phyloP scores from a whole-genome alignment of 64 coral and sea anemone species.

The Stichodactyla mertensii region DNA sequence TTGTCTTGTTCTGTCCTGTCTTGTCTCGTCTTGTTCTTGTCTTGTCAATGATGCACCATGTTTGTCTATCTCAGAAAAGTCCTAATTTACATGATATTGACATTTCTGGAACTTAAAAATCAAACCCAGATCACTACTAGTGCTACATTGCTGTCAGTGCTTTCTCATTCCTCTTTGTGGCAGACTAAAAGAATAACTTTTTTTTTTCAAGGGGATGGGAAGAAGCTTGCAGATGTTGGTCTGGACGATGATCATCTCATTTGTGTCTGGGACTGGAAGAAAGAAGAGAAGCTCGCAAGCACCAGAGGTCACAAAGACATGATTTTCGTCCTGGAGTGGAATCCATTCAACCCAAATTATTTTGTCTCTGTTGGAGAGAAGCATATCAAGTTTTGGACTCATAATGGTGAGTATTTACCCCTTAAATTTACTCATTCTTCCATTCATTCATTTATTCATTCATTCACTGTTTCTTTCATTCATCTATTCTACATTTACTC shows the following conservation, averaged over 20 bases:
- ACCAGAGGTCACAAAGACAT: conserved; percentile 90
- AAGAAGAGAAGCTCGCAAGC: conserved; percentile 81
- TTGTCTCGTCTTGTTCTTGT: too few relatives aligned
- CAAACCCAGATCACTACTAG: too few relatives aligned
- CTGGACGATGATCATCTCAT: conserved; percentile 91
- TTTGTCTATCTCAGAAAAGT: background rate
- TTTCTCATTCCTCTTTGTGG: too few relatives aligned
- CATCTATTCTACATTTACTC: too few relatives aligned
- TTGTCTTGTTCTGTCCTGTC: too few relatives aligned
- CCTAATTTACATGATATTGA: too few relatives aligned
- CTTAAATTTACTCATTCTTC: background rate
- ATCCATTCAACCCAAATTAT: conserved; percentile 78
- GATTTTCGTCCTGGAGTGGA: conserved; percentile 96
- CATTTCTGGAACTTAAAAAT: too few relatives aligned
- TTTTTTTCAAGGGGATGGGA: conserved; percentile 73
- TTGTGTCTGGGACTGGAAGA: conserved; percentile 96
- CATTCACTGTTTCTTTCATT: too few relatives aligned
- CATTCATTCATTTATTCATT: too few relatives aligned
- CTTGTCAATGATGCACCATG: too few relatives aligned
- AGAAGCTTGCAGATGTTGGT: conserved; percentile 88
- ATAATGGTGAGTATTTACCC: conserved; percentile 53
- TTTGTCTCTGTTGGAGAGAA: conserved; percentile 97
- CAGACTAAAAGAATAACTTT: background rate
- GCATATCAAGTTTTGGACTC: conserved; percentile 98
- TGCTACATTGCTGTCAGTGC: too few relatives aligned